Conservation (phyloP, 2,888 invertebrate species). For the Eilema depressum region DNA sequence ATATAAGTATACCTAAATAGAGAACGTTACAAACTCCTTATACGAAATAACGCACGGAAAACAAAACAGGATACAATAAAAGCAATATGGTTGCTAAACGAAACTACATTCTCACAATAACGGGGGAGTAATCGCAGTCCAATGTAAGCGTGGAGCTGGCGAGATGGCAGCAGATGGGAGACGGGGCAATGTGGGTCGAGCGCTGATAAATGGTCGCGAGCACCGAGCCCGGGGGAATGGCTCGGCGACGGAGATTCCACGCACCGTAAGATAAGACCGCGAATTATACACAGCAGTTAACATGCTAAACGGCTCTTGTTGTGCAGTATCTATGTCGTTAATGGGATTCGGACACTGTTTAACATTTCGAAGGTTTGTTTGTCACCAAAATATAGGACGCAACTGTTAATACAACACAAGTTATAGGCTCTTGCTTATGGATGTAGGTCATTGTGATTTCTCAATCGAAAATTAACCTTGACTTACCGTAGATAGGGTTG, state of each 20-base stretch:
- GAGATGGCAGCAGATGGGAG: constrained; percentile 64
- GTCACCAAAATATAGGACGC: not conserved
- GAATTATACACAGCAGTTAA: constrained; percentile 63
- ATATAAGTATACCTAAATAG: not conserved
- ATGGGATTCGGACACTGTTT: constrained; percentile 21
- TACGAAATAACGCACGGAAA: constrained; percentile 39
- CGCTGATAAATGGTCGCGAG: constrained; percentile 76
- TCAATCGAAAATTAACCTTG: not conserved
- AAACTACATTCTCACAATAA: constrained; percentile 64
- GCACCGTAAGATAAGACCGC: constrained; percentile 63
- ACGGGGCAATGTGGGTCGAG: constrained; percentile 76
- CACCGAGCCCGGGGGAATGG: constrained; percentile 64
- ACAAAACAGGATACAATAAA: constrained; percentile 52
- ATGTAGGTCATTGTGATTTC: not conserved
- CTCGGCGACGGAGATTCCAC: constrained; percentile 64
- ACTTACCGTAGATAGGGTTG: not conserved
- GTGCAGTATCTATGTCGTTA: constrained; percentile 39
- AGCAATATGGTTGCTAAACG: constrained; percentile 51
- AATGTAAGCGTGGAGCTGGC: constrained; percentile 46
- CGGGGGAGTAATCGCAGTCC: constrained; percentile 55
- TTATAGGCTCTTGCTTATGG: too few relatives aligned
- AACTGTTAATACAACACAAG: not conserved
- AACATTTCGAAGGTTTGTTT: constrained; percentile 4
- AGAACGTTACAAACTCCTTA: constrained; percentile 11
- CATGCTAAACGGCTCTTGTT: constrained; percentile 53